Conservation (phyloP, 2,113 vertebrate genomes). For the Hipposideros armiger region DNA sequence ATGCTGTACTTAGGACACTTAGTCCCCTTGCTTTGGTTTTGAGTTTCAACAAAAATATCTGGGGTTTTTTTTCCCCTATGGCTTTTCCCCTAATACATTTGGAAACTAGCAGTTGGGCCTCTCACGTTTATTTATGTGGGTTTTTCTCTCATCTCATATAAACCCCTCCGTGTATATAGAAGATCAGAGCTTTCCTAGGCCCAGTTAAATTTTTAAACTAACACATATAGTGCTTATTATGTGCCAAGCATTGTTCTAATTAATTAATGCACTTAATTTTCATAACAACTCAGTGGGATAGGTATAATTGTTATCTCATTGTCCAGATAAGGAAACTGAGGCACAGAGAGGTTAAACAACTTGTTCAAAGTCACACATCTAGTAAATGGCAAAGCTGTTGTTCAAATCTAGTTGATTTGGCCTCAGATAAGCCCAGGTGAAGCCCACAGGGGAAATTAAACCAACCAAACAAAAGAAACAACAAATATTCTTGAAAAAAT, state of each 20-base stretch:
- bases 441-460: background rate
- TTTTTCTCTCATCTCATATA: background rate
- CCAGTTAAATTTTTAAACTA: background rate
- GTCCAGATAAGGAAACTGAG: background rate
- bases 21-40: slow-evolving; percentile 6
- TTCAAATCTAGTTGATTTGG: background rate
- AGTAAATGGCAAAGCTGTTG: background rate
- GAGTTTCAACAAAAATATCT: slow-evolving; percentile 29
- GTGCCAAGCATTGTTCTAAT: background rate
- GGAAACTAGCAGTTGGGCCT: background rate
- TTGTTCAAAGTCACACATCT: background rate
- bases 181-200: background rate
- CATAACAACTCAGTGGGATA: background rate
- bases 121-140: background rate
- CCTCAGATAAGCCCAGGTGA: background rate
- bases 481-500: background rate
- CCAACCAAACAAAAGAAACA: background rate
- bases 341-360: background rate
- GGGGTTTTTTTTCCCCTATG: background rate
- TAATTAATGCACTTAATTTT: background rate
- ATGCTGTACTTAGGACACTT: background rate
- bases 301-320: background rate
- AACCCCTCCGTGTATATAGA: background rate
- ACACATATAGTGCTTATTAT: background rate
- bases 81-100: background rate